Evolutionary conservation across 1,140 invertebrate genomes (phyloP).

Genomic region (Drosophila oshimai): DNA sequence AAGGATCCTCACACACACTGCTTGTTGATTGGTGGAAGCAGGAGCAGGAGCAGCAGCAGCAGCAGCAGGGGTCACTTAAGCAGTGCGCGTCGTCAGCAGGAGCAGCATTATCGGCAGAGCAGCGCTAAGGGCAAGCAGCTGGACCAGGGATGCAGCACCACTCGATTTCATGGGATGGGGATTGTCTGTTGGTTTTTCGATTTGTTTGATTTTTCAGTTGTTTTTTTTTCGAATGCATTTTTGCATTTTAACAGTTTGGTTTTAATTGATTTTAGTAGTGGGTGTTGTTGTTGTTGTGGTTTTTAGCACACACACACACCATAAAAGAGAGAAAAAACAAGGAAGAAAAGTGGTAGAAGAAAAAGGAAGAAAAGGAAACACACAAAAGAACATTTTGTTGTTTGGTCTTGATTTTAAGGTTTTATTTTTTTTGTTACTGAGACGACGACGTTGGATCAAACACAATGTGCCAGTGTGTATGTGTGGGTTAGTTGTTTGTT

Average conservation of each 20-base stretch:
- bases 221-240: constrained; percentile 4
- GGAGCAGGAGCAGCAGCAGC: background rate
- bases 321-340: constrained; percentile 77
- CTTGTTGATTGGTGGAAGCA: constrained; percentile 10
- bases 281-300: constrained; percentile 37
- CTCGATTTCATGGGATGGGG: constrained; percentile 49
- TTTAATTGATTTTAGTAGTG: constrained; percentile 38
- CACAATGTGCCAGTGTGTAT: constrained; percentile 26
- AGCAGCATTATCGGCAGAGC: constrained; percentile 25
- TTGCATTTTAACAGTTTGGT: constrained; percentile 26
- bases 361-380: constrained; percentile 81
- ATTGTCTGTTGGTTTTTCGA: constrained; percentile 49
- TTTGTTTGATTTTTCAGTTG: background rate
- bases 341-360: constrained; percentile 78
- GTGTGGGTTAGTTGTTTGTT: constrained; percentile 28
- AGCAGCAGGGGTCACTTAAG: constrained; percentile 25
- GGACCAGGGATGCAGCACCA: constrained; percentile 35
- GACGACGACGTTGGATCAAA: constrained; percentile 32
- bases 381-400: constrained; percentile 71
- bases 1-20: constrained; percentile 46
- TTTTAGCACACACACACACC: constrained; percentile 65
- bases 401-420: constrained; percentile 19
- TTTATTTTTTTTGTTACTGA: constrained; percentile 15
- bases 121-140: constrained; percentile 37
- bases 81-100: constrained; percentile 30